Base-by-base conservation (phyloP, 2,113 vertebrate species). In the Onychostoma macrolepis region DNA sequence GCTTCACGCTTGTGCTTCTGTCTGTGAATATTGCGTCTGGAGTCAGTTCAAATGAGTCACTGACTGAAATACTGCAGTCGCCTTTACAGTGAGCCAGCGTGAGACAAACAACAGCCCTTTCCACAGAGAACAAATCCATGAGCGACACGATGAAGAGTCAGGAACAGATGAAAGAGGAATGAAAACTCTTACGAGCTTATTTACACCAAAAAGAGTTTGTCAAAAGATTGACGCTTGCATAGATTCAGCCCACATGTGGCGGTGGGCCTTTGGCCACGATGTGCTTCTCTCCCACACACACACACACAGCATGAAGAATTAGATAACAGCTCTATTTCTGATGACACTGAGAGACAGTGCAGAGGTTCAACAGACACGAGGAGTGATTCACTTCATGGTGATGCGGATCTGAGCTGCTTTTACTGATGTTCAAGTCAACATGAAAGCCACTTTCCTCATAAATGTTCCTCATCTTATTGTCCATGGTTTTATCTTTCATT, bases 241-340 rank as follows among this genome's bases (percentile, higher is more conserved):
- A 76, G 72, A 45, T 76, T 48, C 41, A 28, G 72, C 72, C 72
- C 41, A 76, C 72, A 28, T 48, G 72, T 17, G 72, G n/a, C 12
- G 12, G 41, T 28, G 72, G 72, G 72, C 72, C n/a, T 43, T 75
- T 45, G 72, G 41, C 36, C 33, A 6, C 10, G 10, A 72, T 72
- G 69, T 24, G 28, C 69, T 45, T 15, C 38, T 45, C 72, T 45
- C 21, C 38, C 72, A 76, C 72, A 43, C 72, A 30, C 63, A 67
- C 21, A 61, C 56, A n/a, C 63, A 65, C 12, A 58, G 56, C 7
- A 41, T 12, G 21, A 72, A 72, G 69, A 72, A 41, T 72, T 41
- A 41, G 69, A 72, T 72, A 72, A 76, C 12, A 26, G 72, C 72
- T 75, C 38, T 75, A 75, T 17, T 75, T 45, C 72, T 75, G 72